Evolutionary conservation across 2,113 vertebrate species (phyloP).

Genomic region (Lontra canadensis): DNA sequence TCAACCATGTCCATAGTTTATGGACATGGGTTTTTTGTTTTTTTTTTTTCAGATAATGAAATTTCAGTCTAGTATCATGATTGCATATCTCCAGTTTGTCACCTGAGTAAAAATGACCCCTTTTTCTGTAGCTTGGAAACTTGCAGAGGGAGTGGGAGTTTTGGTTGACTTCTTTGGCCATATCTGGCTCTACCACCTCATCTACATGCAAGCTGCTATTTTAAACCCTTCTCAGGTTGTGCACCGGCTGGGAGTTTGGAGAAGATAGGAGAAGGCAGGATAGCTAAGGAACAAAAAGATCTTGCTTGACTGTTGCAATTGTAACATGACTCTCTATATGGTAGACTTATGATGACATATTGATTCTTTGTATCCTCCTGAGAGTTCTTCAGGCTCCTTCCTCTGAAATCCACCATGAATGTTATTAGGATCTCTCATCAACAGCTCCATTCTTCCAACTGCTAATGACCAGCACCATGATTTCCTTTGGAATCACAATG

Average conservation of each 20-base stretch:
- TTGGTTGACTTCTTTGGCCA: neutral
- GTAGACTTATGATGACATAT: neutral
- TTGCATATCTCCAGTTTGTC: neutral
- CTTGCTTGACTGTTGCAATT: neutral
- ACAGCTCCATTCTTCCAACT: neutral
- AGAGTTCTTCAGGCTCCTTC: neutral
- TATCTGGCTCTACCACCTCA: neutral
- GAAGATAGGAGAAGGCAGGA: neutral
- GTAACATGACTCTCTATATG: neutral
- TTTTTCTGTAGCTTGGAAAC: neutral
- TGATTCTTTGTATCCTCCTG: neutral
- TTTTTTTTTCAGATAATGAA: slow-evolving; percentile 5
- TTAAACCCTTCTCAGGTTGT: neutral
- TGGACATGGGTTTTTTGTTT: neutral
- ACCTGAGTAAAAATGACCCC: neutral
- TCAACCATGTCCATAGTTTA: neutral
- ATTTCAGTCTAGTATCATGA: neutral
- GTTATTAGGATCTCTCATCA: neutral
- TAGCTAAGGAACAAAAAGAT: neutral
- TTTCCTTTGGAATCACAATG: neutral
- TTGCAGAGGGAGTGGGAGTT: neutral
- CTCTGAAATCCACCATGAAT: neutral
- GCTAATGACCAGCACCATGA: neutral
- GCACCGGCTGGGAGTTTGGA: neutral
- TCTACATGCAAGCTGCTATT: neutral